phyloP scores from a whole-genome alignment of 2,888 invertebrate genomes.

The Cryptus armator region DNA sequence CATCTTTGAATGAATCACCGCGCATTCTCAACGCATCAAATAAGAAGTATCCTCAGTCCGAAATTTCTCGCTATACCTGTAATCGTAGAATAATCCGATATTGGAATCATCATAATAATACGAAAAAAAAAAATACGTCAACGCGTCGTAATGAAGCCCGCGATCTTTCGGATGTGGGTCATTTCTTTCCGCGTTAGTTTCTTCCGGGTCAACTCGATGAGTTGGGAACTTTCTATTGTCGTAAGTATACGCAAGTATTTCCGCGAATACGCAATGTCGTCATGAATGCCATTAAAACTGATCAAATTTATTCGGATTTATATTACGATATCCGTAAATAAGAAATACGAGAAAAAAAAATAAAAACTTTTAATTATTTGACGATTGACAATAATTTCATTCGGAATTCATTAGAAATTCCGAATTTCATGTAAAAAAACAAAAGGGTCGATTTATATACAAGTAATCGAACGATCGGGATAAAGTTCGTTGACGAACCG shows the following conservation, averaged over 20 bases:
- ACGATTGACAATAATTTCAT: too few relatives aligned
- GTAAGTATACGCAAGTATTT: conserved; percentile 58
- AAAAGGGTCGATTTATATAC: too few relatives aligned
- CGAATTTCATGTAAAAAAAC: too few relatives aligned
- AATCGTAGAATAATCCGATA: conserved; percentile 60
- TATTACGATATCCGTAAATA: too few relatives aligned
- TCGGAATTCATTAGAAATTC: too few relatives aligned
- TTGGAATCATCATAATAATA: background rate
- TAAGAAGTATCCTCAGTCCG: conserved; percentile 74
- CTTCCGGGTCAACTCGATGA: conserved; percentile 81
- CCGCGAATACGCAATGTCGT: conserved; percentile 53
- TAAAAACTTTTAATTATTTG: too few relatives aligned
- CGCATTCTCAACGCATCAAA: conserved; percentile 84
- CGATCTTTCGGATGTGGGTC: conserved; percentile 80
- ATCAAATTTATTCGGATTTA: too few relatives aligned
- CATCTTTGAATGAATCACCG: conserved; percentile 81
- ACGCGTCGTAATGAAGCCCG: conserved; percentile 4
- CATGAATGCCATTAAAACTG: background rate
- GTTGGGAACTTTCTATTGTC: conserved; percentile 81
- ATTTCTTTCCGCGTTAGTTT: conserved; percentile 78
- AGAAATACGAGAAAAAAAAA: too few relatives aligned
- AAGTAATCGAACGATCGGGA: too few relatives aligned
- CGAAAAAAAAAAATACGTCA: background rate
- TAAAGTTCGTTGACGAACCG: too few relatives aligned
- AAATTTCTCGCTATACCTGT: conserved; percentile 71